phyloP scores from a whole-genome alignment of 2,888 invertebrate species.

The Drosophila meridiana region DNA sequence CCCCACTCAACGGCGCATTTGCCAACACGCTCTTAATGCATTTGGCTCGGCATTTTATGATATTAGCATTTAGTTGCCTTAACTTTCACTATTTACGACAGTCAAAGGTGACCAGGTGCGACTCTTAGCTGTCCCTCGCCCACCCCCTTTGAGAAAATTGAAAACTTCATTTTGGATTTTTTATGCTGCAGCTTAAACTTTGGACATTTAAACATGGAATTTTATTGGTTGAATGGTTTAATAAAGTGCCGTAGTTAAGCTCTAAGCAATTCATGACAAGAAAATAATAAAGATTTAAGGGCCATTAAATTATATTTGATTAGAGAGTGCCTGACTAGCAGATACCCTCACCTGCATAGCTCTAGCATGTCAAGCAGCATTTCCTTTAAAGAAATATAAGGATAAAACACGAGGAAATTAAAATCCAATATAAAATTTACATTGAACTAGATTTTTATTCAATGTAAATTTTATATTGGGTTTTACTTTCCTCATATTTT shows the following conservation, averaged over 20 bases:
- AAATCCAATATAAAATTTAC: too few species aligned
- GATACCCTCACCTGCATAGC: not conserved
- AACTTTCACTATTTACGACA: constrained; percentile 68
- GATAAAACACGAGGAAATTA: too few species aligned
- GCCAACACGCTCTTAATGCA: constrained; percentile 47
- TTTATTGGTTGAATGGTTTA: constrained; percentile 34
- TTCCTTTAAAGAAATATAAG: too few species aligned
- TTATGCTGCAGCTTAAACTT: constrained; percentile 52
- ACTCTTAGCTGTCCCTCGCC: constrained; percentile 5
- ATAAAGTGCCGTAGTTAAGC: constrained; percentile 17
- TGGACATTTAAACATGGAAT: constrained; percentile 41
- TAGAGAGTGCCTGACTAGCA: not conserved
- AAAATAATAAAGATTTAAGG: not conserved
- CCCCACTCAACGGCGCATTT: constrained; percentile 16
- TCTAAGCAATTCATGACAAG: not conserved
- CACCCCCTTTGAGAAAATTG: constrained; percentile 35
- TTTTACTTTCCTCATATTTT: not conserved
- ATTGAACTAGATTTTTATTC: too few species aligned
- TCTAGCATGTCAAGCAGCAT: not conserved
- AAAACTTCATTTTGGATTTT: constrained; percentile 43
- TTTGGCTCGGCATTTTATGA: constrained; percentile 53
- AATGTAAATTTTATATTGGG: not conserved
- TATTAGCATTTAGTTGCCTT: constrained; percentile 69
- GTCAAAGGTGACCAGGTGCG: constrained; percentile 59
- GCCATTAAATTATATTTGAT: not conserved